phyloP scores from a whole-genome alignment of 2,888 invertebrate genomes.

The Lordiphosa fenestrarum region DNA sequence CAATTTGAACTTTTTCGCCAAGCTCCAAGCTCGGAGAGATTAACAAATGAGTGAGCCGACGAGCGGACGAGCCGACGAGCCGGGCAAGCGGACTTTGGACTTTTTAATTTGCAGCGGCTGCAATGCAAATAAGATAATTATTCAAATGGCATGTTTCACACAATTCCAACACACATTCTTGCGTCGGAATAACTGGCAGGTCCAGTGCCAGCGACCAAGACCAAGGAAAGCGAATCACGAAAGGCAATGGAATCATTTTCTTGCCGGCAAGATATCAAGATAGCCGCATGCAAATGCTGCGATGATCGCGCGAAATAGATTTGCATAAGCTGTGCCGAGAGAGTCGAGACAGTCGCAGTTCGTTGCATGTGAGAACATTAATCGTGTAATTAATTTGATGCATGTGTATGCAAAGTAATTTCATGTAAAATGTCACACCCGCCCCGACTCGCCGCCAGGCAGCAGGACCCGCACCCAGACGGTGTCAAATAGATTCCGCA shows the following conservation, averaged over 20 bases:
- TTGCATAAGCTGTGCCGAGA: conserved; percentile 55
- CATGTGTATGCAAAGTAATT: conserved; percentile 80
- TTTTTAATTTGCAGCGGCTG: conserved; percentile 69
- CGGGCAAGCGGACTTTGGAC: conserved; percentile 60
- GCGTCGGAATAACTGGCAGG: conserved; percentile 35
- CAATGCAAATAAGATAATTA: conserved; percentile 78
- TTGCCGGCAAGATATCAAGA: conserved; percentile 69
- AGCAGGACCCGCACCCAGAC: conserved; percentile 22
- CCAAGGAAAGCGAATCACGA: conserved; percentile 51
- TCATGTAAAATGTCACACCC: conserved; percentile 77
- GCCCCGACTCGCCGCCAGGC: conserved; percentile 17
- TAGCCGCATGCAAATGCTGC: conserved; percentile 71
- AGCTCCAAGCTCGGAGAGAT: conserved; percentile 48
- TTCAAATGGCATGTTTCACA: conserved; percentile 79
- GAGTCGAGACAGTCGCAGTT: conserved; percentile 8
- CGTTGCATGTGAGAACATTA: conserved; percentile 77
- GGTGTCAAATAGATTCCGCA: conserved; percentile 72
- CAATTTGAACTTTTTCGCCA: conserved; percentile 68
- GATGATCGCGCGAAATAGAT: conserved; percentile 71
- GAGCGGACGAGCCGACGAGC: too few relatives aligned
- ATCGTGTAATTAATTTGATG: conserved; percentile 81
- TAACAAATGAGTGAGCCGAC: conserved; percentile 19
- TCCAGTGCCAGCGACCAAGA: conserved; percentile 30
- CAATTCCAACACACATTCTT: conserved; percentile 74
- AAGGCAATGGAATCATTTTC: conserved; percentile 73